Base-by-base conservation (phyloP, 2,888 invertebrate species). In the Tubiluchus corallicola region DNA sequence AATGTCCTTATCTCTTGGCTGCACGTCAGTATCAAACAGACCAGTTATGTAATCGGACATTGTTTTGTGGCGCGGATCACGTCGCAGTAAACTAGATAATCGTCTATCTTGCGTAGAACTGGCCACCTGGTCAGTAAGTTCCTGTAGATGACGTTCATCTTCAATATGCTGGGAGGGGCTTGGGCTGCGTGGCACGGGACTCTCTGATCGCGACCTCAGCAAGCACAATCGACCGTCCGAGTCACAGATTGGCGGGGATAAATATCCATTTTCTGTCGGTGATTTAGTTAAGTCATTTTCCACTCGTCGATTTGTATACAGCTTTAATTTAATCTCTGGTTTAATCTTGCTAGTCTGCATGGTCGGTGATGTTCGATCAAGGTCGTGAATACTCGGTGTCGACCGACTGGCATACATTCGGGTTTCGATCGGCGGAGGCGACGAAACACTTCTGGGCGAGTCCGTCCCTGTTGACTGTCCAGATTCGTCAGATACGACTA, bases 1-100 rank as follows among this genome's bases (percentile, higher is more conserved):
- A 9, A 9, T 9, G 38, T 41, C 41, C 20, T 41, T 21, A 38
- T 29, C 45, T 29, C 48, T 44, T 17, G 51, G 47, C 40, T 74
- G 72, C 49, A 73, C 66, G 55, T 71, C 69, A n/a, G n/a, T n/a
- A n/a, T n/a, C n/a, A 61, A 77, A 76, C 49, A 78, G 61, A 43
- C 76, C 77, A 52, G 70, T 68, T 54, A 79, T 75, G 60, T 76
- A 79, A 60, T 77, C 76, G 50, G 75, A 74, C 39, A 74, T 71
- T 54, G 75, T 74, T 59, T 75, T 77, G 56, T 74, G 72, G 54
- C 75, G 74, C 37, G 75, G 73, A 47, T 71, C 73, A 57, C 74
- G 9, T n/a, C 29, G 29, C 29, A 29, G 29, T 9, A 29, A 9
- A n/a, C 29, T 29, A 29, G 29, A 29, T n/a, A 29, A n/a, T n/a